Evolutionary conservation across 1,140 invertebrate genomes (phyloP), one percentile per base, ranked within the genome.

Genomic region (Lethocerus indicus): DNA sequence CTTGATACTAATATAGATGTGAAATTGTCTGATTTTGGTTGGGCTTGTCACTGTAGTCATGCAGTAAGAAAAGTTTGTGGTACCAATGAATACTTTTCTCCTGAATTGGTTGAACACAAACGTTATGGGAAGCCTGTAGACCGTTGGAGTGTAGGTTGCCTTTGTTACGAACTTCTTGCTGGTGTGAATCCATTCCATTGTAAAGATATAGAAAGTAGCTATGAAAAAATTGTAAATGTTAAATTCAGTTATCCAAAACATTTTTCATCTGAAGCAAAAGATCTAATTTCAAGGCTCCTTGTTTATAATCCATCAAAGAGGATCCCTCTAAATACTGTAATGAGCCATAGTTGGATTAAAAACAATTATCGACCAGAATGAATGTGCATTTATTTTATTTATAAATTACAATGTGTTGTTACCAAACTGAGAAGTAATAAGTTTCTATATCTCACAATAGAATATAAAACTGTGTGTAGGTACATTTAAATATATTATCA

Each of bases 111-210:
- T 9, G 73, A 75, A 51, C 71, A 78, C 5, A 70, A 76, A 61
- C 62, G 70, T 0, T 90, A 94, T 60, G 78, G 83, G 59, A 73
- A 84, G 35, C 76, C 75, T 48, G 84, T 88, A 1, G 87, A 93
- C 64, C 72, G 84, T 45, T 93, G 89, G 89, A 90, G 87, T 64
- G 69, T 97, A 39, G 94, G 94, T 21, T 80, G 98, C 35, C 68
- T 98, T 0, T 83, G 86, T 56, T 98, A 92, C 62, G 94, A 98
- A 69, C 93, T 98, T 66, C 69, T 98, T 0, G 84, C 87, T 4
- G 93, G 93, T 0, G 74, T 72, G 49, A 89, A 93, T 18, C 93
- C 94, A 21, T 98, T 98, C 62, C 84, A 94, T 57, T 81, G 81
- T 46, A 73, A 80, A 32, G 71, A 71, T 2, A 69, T 78, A 46